Conservation (phyloP, 2,888 invertebrate species). For the Dynastes hyllus region DNA sequence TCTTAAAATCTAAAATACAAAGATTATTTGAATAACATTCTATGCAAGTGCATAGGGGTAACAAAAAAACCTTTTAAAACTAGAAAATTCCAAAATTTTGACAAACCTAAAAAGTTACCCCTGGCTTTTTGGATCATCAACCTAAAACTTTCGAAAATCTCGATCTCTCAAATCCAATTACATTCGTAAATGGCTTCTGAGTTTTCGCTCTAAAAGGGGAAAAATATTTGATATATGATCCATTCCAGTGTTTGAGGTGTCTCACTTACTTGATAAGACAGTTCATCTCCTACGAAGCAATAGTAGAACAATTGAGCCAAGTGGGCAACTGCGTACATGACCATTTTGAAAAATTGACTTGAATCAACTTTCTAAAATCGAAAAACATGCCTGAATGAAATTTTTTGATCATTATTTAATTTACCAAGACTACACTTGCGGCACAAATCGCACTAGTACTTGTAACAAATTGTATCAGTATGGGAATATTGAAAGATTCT, state of each 20-base stretch:
- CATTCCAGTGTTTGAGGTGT: not conserved
- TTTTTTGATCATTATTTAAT: not conserved
- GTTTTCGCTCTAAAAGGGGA: too few relatives aligned
- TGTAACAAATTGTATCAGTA: conserved; percentile 54
- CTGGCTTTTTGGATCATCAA: conserved; percentile 51
- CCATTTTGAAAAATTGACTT: conserved; percentile 49
- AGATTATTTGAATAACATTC: not conserved
- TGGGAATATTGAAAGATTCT: conserved; percentile 50
- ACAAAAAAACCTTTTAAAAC: conserved; percentile 41
- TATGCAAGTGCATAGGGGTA: not conserved
- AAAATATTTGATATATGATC: not conserved
- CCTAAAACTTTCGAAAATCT: conserved; percentile 43
- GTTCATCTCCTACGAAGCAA: conserved; percentile 49
- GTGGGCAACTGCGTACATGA: conserved; percentile 46
- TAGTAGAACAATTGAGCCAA: conserved; percentile 47
- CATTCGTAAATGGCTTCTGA: conserved; percentile 46
- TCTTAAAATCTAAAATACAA: conserved; percentile 44
- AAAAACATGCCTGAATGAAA: not conserved
- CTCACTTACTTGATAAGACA: conserved; percentile 33
- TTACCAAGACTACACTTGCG: conserved; percentile 53
- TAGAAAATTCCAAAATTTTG: too few relatives aligned
- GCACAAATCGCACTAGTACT: conserved; percentile 56
- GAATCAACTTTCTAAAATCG: conserved; percentile 48
- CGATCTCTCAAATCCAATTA: conserved; percentile 46
- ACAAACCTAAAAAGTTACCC: too few relatives aligned